phyloP scores from a whole-genome alignment of 2,888 invertebrate species.

The Hypomecis punctinalis region DNA sequence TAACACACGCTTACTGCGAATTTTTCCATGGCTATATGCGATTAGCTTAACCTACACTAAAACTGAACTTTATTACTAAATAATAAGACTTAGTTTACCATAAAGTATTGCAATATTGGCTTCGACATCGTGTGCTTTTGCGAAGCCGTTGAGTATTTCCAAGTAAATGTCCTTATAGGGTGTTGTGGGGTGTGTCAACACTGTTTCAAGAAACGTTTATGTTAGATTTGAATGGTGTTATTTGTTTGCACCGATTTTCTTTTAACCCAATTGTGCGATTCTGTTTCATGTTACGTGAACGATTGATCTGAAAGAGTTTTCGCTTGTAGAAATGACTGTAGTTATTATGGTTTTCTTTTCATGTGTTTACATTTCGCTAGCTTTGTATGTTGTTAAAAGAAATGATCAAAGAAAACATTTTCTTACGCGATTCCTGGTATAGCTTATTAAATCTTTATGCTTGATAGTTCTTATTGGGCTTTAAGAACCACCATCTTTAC shows the following conservation, averaged over 20 bases:
- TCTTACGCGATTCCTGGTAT: too few relatives aligned
- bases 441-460: too few relatives aligned
- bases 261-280: slow-evolving; percentile 23
- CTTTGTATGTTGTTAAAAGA: too few relatives aligned
- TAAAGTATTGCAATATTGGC: slow-evolving; percentile 9
- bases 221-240: slow-evolving; percentile 41
- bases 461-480: too few relatives aligned
- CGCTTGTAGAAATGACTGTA: slow-evolving; percentile 1
- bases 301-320: slow-evolving; percentile 5
- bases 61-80: background rate
- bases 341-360: too few relatives aligned
- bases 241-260: slow-evolving; percentile 32
- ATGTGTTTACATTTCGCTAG: too few relatives aligned
- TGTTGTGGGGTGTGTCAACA: slow-evolving; percentile 55
- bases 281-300: slow-evolving; percentile 13
- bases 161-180: slow-evolving; percentile 52
- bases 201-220: slow-evolving; percentile 51
- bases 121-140: slow-evolving; percentile 38
- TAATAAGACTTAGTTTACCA: background rate
- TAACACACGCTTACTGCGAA: slow-evolving; percentile 8
- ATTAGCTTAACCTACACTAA: background rate
- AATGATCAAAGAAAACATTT: too few relatives aligned
- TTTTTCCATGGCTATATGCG: background rate
- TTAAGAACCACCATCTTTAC: too few relatives aligned
- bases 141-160: slow-evolving; percentile 49